Percentiles rank a stretch among this genome's conserved stretches.
phyloP scores from a whole-genome alignment of 53 echinoderm and acorn worm genomes.

The Pentamera pediparva region DNA sequence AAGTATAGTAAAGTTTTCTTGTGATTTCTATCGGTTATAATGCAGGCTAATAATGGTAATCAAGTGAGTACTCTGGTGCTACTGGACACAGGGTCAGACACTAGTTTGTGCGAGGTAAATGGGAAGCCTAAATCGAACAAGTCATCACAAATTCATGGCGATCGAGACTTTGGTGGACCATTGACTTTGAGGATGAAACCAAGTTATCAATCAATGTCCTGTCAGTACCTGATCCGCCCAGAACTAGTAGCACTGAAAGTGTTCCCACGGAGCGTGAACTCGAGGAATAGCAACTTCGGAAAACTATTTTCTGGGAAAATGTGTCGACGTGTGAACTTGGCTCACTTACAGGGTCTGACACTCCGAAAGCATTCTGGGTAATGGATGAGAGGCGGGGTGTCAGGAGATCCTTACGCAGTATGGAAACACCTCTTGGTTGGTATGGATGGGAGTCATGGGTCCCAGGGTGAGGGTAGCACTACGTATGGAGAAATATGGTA shows the following conservation, averaged over 20 bases:
- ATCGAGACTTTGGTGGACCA: slow-evolving; percentile 9
- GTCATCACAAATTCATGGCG: slow-evolving; percentile 38
- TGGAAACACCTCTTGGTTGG: slow-evolving; percentile 28
- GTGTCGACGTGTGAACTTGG: neutral
- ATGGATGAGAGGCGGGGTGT: slow-evolving; percentile 35
- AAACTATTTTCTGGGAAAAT: neutral
- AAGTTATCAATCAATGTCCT: slow-evolving; percentile 21
- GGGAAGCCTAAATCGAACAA: slow-evolving; percentile 25
- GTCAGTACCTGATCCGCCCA: slow-evolving; percentile 27
- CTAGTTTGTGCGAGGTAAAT: slow-evolving; percentile 32
- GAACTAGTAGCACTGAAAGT: slow-evolving; percentile 1
- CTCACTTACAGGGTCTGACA: slow-evolving; percentile 28
- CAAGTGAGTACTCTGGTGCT: slow-evolving; percentile 43
- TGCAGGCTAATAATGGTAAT: slow-evolving; percentile 35
- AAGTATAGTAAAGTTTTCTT: slow-evolving; percentile 47
- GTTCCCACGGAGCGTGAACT: slow-evolving; percentile 27
- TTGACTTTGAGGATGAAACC: slow-evolving; percentile 31
- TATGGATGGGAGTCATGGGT: slow-evolving; percentile 23
- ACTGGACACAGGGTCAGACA: slow-evolving; percentile 40
- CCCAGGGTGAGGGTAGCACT: no score
- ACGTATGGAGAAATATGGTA: no score
- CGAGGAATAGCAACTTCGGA: slow-evolving; percentile 23
- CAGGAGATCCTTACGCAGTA: slow-evolving; percentile 38
- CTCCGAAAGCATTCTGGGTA: slow-evolving; percentile 41
- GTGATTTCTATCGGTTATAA: slow-evolving; percentile 37